phyloP scores from a whole-genome alignment of 1,140 invertebrate genomes.

The Saxidomus purpurata region DNA sequence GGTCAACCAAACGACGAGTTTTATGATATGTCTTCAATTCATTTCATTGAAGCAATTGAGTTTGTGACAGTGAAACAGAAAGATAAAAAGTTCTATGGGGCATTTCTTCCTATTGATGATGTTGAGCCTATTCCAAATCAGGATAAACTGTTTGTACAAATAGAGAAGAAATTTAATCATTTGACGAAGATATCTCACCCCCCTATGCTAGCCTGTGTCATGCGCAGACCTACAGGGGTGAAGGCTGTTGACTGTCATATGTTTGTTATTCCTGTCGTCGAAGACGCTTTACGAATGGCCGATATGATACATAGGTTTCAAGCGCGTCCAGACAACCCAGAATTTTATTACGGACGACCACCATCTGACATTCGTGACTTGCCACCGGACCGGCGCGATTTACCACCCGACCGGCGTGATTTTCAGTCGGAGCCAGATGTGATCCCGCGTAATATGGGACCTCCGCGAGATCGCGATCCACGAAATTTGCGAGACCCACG shows the following conservation, averaged over 20 bases:
- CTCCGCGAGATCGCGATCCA: neutral
- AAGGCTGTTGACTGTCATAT: constrained; percentile 80
- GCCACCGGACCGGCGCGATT: neutral
- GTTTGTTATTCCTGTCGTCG: constrained; percentile 73
- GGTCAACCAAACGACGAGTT: constrained; percentile 66
- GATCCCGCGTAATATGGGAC: constrained; percentile 68
- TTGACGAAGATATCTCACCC: constrained; percentile 72
- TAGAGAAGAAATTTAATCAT: constrained; percentile 77
- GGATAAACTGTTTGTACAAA: constrained; percentile 70
- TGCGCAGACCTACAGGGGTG: constrained; percentile 75
- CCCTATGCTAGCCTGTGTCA: constrained; percentile 76
- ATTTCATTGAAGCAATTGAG: constrained; percentile 72
- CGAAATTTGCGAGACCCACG: constrained; percentile 45
- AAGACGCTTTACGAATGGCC: constrained; percentile 74
- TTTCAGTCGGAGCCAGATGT: constrained; percentile 62
- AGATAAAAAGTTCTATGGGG: constrained; percentile 73
- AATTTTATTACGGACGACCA: constrained; percentile 24
- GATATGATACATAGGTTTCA: constrained; percentile 67
- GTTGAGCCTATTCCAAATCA: constrained; percentile 52
- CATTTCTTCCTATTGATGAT: constrained; percentile 75
- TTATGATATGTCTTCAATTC: constrained; percentile 73
- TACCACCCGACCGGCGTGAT: neutral
- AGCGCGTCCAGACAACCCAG: constrained; percentile 45
- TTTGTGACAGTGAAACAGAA: constrained; percentile 70
- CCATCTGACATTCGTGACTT: neutral